These are phyloP conservation scores for Paracanthobrama guichenoti DNA, from an alignment of 2,113 vertebrate genomes.

Conservation along the genomic window DNA sequence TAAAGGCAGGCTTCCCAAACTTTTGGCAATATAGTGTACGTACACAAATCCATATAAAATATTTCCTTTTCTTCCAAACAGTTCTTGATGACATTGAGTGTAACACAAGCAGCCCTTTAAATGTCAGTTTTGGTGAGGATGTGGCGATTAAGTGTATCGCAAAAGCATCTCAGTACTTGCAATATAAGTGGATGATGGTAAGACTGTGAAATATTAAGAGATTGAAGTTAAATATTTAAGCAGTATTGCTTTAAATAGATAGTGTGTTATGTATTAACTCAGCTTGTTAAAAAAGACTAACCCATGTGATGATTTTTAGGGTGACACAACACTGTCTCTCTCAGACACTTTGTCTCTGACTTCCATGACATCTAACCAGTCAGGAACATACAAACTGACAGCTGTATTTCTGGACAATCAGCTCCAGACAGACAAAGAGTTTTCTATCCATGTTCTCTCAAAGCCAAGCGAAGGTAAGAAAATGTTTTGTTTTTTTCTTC, in stretches of 20 bases:
- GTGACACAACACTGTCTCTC: slow-evolving; percentile 53
- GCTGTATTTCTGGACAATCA: slow-evolving; percentile 38
- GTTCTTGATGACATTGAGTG: slow-evolving; percentile 61
- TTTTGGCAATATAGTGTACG: too few relatives aligned
- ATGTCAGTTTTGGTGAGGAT: slow-evolving; percentile 57
- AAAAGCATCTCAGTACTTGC: not conserved
- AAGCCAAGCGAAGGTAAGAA: not conserved
- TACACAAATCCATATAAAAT: not conserved
- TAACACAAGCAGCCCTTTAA: slow-evolving; percentile 37
- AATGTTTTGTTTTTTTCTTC: not conserved
- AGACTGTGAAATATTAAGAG: slow-evolving; percentile 9
- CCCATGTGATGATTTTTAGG: slow-evolving; percentile 52
- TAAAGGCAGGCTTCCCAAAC: too few relatives aligned
- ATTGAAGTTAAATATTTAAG: slow-evolving; percentile 1
- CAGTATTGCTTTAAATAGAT: not conserved
- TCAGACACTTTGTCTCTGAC: slow-evolving; percentile 56
- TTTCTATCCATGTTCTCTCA: slow-evolving; percentile 55
- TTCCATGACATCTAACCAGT: slow-evolving; percentile 53
- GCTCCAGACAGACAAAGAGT: slow-evolving; percentile 48
- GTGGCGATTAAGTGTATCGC: slow-evolving; percentile 58
- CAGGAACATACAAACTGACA: slow-evolving; percentile 66
- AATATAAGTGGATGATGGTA: slow-evolving; percentile 71
- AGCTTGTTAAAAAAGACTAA: not conserved
- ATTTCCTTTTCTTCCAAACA: slow-evolving; percentile 35
- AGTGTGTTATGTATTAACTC: not conserved